Evolutionary conservation across 1,140 invertebrate genomes (phyloP).

Genomic region (Neomicropteryx cornuta): DNA sequence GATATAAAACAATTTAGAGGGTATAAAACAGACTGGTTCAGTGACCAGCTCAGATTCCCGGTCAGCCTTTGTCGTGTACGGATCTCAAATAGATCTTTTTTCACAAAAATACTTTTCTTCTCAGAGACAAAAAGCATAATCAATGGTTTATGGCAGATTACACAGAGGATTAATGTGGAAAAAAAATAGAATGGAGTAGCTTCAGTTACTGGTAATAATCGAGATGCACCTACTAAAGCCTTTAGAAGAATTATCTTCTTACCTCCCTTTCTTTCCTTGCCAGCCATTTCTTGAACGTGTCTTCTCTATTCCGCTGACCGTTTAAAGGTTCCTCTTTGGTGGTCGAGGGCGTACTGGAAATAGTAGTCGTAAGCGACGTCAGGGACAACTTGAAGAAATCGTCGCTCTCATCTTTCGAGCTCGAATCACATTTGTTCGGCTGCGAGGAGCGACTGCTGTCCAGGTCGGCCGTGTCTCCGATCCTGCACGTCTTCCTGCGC

Average conservation of each 20-base stretch:
- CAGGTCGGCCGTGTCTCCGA: too few relatives aligned
- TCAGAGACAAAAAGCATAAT: too few relatives aligned
- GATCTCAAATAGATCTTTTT: too few relatives aligned
- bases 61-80: too few relatives aligned
- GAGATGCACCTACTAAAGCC: neutral
- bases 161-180: neutral
- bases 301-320: conserved; percentile 27
- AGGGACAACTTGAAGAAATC: conserved; percentile 34
- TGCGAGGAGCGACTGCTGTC: too few relatives aligned
- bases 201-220: neutral
- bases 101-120: too few relatives aligned
- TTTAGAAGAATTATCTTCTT: neutral
- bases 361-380: conserved; percentile 28
- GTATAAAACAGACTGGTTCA: too few relatives aligned
- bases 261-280: conserved; percentile 33
- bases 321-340: conserved; percentile 33
- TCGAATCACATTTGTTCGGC: too few relatives aligned
- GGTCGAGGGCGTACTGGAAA: too few relatives aligned
- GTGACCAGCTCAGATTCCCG: too few relatives aligned
- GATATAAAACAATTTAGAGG: too few relatives aligned
- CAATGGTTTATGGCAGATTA: neutral
- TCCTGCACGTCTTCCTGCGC: too few relatives aligned
- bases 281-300: conserved; percentile 32
- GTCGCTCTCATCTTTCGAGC: conserved; percentile 27
- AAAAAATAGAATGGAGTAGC: neutral